These are phyloP conservation scores for Harlomillsia oculata DNA, from an alignment of 1,140 invertebrate species.

Conservation along the genomic window DNA sequence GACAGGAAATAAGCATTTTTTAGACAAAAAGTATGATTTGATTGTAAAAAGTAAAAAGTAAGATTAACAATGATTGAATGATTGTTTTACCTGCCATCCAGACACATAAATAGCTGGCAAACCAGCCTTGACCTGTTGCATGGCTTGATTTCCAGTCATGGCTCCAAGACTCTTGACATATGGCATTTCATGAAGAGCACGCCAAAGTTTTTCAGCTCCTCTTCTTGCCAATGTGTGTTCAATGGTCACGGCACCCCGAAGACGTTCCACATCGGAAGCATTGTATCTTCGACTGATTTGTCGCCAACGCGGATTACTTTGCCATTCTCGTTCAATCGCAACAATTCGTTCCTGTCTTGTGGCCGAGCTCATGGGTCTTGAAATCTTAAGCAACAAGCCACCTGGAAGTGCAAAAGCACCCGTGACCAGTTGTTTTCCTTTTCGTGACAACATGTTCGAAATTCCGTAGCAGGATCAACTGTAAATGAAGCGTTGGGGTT, in stretches of 20 bases:
- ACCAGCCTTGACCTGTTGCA: conserved; percentile 42
- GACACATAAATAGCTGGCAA: conserved; percentile 42
- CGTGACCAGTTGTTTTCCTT: neutral
- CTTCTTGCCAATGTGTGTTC: conserved; percentile 40
- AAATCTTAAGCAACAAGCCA: too few species aligned
- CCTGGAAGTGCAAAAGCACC: too few species aligned
- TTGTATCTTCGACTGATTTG: conserved; percentile 23
- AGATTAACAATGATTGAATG: too few species aligned
- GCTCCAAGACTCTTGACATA: conserved; percentile 40
- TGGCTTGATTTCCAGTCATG: conserved; percentile 40
- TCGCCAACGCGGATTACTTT: conserved; percentile 29
- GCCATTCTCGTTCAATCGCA: conserved; percentile 22
- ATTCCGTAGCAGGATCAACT: neutral
- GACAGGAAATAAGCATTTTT: neutral
- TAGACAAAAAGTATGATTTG: conserved; percentile 2
- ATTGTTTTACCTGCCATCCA: conserved; percentile 44
- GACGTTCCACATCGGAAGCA: conserved; percentile 40
- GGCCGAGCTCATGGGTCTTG: too few species aligned
- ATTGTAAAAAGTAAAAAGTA: conserved; percentile 40
- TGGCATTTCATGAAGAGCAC: conserved; percentile 38
- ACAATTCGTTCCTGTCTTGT: conserved; percentile 16
- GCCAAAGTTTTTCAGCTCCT: conserved; percentile 41
- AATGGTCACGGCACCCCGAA: conserved; percentile 40
- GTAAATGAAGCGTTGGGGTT: too few species aligned
- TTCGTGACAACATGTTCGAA: neutral